These are phyloP conservation scores for Epirrita christyi DNA, from an alignment of 2,888 invertebrate species.

Conservation along the genomic window DNA sequence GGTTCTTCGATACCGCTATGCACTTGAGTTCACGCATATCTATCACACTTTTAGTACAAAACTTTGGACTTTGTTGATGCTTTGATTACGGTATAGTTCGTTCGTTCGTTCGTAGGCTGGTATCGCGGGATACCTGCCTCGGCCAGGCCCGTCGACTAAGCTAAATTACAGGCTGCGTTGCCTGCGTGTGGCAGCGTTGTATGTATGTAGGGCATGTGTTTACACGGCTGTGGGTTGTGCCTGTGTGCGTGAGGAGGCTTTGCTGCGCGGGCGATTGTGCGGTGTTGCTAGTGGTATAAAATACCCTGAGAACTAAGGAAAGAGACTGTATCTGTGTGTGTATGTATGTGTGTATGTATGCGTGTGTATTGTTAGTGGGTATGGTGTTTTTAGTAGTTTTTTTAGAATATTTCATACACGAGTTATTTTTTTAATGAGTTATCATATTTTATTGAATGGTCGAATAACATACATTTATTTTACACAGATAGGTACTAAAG, in stretches of 20 bases:
- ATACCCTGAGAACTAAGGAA: conserved; percentile 11
- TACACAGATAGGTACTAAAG: too few relatives aligned
- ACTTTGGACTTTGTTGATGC: conserved; percentile 33
- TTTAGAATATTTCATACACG: too few relatives aligned
- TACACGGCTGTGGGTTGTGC: conserved; percentile 43
- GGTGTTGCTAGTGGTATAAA: conserved; percentile 49
- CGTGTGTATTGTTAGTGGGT: too few relatives aligned
- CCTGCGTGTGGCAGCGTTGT: background rate
- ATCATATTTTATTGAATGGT: too few relatives aligned
- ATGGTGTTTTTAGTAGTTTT: too few relatives aligned
- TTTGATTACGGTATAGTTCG: conserved; percentile 56
- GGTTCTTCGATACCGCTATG: conserved; percentile 72
- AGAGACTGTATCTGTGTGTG: too few relatives aligned
- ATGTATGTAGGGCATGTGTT: conserved; percentile 50
- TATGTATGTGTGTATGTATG: too few relatives aligned
- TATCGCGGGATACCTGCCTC: conserved; percentile 68
- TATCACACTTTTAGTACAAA: conserved; percentile 41
- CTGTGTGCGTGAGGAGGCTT: conserved; percentile 62
- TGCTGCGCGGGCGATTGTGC: conserved; percentile 58
- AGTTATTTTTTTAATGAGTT: too few relatives aligned
- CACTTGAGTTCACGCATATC: conserved; percentile 55
- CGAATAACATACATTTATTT: too few relatives aligned
- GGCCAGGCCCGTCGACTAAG: conserved; percentile 62
- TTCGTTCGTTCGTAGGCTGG: conserved; percentile 83
- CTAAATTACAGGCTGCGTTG: conserved; percentile 1